Conservation (phyloP, 2,797 vertebrate species). For the Psittacula derbiana region DNA sequence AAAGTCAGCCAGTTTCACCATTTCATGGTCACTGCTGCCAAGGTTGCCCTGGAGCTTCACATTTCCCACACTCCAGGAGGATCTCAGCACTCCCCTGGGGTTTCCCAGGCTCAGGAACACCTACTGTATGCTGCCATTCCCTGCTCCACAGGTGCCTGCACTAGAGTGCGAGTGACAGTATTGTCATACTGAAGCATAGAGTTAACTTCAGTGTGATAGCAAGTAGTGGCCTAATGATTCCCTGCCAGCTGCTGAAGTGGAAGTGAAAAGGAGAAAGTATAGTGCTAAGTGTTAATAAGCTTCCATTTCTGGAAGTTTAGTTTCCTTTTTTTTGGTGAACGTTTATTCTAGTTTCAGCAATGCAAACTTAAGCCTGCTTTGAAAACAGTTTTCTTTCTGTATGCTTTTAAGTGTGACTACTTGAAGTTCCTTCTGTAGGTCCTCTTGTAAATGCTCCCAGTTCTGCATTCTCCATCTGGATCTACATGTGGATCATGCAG, state of each 20-base stretch:
- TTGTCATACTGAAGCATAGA: neutral
- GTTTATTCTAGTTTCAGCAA: constrained; percentile 36
- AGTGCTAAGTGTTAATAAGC: neutral
- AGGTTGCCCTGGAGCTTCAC: neutral
- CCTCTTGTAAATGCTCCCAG: constrained; percentile 18
- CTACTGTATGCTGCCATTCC: neutral
- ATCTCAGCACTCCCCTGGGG: neutral
- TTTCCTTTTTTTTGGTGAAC: constrained; percentile 21
- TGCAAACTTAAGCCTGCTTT: constrained; percentile 40
- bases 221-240: constrained; percentile 14
- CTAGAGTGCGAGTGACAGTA: neutral
- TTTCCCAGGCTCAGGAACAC: neutral
- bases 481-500: neutral
- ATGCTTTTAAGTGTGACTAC: neutral
- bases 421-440: constrained; percentile 5
- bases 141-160: neutral
- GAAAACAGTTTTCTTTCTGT: constrained; percentile 9
- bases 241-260: constrained; percentile 5
- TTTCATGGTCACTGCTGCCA: neutral
- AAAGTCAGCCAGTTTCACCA: neutral
- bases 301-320: constrained; percentile 23
- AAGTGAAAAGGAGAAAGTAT: constrained; percentile 6
- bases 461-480: neutral
- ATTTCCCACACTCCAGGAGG: neutral
- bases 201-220: neutral